These are phyloP conservation scores for Holacanthella duospinosa DNA, from an alignment of 2,888 invertebrate species.

Conservation along the genomic window DNA sequence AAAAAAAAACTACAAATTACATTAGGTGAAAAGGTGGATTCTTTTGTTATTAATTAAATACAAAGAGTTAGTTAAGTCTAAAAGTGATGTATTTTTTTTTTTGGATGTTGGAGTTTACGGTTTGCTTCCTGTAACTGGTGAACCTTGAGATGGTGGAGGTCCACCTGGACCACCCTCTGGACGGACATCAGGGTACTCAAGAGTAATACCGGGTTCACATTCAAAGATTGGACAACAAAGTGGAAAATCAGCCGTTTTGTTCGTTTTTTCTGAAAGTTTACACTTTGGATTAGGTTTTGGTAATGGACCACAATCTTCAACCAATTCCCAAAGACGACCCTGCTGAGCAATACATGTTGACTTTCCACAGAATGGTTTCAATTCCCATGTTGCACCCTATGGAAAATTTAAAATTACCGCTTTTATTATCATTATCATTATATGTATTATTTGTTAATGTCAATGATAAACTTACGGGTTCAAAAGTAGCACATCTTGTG, in stretches of 20 bases:
- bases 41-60: no score
- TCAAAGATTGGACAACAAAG: constrained; percentile 74
- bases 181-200: constrained; percentile 75
- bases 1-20: neutral
- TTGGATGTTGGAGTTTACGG: neutral
- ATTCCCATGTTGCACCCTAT: constrained; percentile 67
- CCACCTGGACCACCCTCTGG: constrained; percentile 30
- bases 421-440: neutral
- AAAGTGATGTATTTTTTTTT: neutral
- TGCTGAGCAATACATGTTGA: constrained; percentile 66
- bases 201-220: constrained; percentile 70
- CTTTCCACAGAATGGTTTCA: constrained; percentile 81
- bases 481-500: constrained; percentile 75
- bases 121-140: constrained; percentile 1
- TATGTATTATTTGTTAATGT: neutral
- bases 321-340: constrained; percentile 66
- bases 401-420: neutral
- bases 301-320: constrained; percentile 76
- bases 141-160: constrained; percentile 18
- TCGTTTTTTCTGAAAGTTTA: constrained; percentile 74
- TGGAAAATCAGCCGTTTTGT: constrained; percentile 80
- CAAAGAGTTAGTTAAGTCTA: neutral
- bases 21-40: neutral
- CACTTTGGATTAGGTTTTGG: constrained; percentile 78
- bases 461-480: constrained; percentile 49